Percentiles rank a stretch among this genome's conserved stretches.
phyloP scores from a whole-genome alignment of 1,140 invertebrate species.

The Acromyrmex echinatior region DNA sequence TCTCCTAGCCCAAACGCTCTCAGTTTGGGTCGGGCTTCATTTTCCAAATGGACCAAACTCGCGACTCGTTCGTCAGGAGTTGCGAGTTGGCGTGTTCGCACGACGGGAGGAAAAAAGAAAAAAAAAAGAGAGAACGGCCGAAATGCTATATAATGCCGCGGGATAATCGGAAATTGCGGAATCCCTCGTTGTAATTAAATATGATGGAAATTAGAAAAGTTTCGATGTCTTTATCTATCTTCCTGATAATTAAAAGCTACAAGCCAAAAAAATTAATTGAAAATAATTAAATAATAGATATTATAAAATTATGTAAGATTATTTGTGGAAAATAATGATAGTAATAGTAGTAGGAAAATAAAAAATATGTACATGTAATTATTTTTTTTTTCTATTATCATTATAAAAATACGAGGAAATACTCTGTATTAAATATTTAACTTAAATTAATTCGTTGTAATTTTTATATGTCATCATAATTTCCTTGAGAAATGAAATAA shows the following conservation, averaged over 20 bases:
- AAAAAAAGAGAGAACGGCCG: slow-evolving; percentile 1
- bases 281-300: neutral
- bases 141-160: slow-evolving; percentile 8
- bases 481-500: slow-evolving; percentile 30
- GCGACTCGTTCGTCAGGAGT: slow-evolving; percentile 57
- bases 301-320: neutral
- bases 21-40: slow-evolving; percentile 62
- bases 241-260: neutral
- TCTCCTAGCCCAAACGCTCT: slow-evolving; percentile 26
- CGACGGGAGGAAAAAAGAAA: neutral
- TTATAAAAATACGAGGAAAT: neutral
- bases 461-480: slow-evolving; percentile 4
- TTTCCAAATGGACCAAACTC: slow-evolving; percentile 75
- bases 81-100: slow-evolving; percentile 44
- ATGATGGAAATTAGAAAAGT: slow-evolving; percentile 22
- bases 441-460: neutral
- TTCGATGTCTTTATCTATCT: neutral
- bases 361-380: neutral
- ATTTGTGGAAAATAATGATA: neutral
- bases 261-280: slow-evolving; percentile 5
- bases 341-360: neutral
- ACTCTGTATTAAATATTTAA: neutral
- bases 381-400: neutral
- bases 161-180: slow-evolving; percentile 29
- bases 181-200: slow-evolving; percentile 6